Conservation (phyloP, 1,140 invertebrate genomes). For the Macrotrachela quadricornifera region DNA sequence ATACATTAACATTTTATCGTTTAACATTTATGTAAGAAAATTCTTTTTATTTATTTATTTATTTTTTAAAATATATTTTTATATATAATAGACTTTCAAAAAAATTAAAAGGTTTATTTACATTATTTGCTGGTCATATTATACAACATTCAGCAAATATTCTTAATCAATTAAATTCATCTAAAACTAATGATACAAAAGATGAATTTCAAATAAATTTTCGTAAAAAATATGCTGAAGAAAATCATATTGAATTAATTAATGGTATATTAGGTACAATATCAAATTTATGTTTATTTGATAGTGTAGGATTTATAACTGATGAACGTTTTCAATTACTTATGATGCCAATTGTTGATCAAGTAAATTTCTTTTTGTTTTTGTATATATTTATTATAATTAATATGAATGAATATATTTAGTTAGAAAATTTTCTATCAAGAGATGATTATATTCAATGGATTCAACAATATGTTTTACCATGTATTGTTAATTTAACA, state of each 20-base stretch:
- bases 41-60: no score
- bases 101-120: conserved; percentile 60
- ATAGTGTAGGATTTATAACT: conserved; percentile 54
- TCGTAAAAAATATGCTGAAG: not conserved
- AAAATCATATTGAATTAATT: conserved; percentile 13
- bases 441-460: conserved; percentile 39
- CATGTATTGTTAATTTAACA: conserved; percentile 53
- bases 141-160: conserved; percentile 51
- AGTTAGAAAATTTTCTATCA: conserved; percentile 46
- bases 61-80: no score
- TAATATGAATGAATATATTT: no score
- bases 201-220: not conserved
- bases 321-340: conserved; percentile 58
- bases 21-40: conserved; percentile 8
- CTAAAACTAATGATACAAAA: conserved; percentile 8
- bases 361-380: conserved; percentile 29
- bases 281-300: conserved; percentile 39
- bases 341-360: conserved; percentile 63
- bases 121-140: conserved; percentile 62
- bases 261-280: conserved; percentile 3
- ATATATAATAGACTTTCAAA: conserved; percentile 38
- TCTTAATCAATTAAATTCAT: conserved; percentile 32
- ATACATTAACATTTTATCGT: conserved; percentile 52
- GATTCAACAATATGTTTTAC: conserved; percentile 42
- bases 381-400: no score